Base-by-base conservation (phyloP, 53 echinoderm and acorn worm genomes). In the Holothuria leucospilota region DNA sequence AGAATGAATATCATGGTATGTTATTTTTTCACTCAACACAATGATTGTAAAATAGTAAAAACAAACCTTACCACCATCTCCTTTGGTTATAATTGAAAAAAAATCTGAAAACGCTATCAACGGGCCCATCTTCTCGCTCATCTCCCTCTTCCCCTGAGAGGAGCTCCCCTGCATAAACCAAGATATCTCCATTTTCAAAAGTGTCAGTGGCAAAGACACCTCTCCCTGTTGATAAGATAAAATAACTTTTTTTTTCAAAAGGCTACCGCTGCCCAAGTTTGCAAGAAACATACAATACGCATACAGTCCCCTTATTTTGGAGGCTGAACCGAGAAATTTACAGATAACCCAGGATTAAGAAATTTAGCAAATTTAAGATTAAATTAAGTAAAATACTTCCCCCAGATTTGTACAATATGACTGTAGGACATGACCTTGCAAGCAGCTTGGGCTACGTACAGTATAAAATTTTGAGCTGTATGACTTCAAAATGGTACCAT, bases 11-110 rank as follows among this genome's bases (percentile, higher is more conserved):
- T 3, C 3, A 63, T 27, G 7, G 12, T 12, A 63, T 63, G 12
- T 63, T 15, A n/a, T n/a, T 23, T 63, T 2, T 5, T 63, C 5
- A 24, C 16, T 63, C 23, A 63, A 63, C 8, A 63, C 64, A 63
- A 9, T n/a, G 23, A 24, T 63, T 63, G 12, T 15, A 18, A 5
- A 63, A 63, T 7, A 24, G 5, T 63, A n/a, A n/a, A 24, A 24
- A 23, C 6, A 27, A 34, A 38, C 7, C 71, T 71, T 71, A 71
- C 71, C 71, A 71, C 71, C 71, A 71, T 71, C 38, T 34, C 39
- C 6, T 71, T 34, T 71, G 71, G 39, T 71, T 71, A 38, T 71
- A 71, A 20, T 71, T 30, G 16, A 71, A 71, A 18, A 71, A 71
- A 39, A 30, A 71, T 71, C 71, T 71, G 2, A 71, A 71, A 38